Conservation (phyloP, 1,140 invertebrate genomes). For the Tribolium castaneum region DNA sequence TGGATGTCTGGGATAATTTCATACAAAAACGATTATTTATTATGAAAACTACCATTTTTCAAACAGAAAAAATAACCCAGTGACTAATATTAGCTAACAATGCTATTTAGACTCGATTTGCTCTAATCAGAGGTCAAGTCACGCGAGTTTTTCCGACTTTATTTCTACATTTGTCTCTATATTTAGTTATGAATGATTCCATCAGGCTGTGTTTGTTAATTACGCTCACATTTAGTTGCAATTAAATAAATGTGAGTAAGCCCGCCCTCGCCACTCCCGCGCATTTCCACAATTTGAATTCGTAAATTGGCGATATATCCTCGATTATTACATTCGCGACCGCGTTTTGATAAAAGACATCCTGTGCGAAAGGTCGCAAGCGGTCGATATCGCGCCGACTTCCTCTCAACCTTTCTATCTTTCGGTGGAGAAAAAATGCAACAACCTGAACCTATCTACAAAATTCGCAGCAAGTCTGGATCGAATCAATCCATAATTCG, state of each 20-base stretch:
- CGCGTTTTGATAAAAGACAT: constrained; percentile 15
- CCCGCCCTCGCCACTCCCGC: too few relatives aligned
- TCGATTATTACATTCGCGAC: too few relatives aligned
- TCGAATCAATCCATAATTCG: constrained; percentile 6
- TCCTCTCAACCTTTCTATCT: not conserved
- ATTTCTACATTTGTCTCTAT: not conserved
- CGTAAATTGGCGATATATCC: too few relatives aligned
- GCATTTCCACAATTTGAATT: too few relatives aligned
- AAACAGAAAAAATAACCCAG: not conserved
- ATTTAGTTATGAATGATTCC: too few relatives aligned
- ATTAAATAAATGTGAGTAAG: too few relatives aligned
- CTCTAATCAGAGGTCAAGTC: constrained; percentile 13
- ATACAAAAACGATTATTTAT: too few relatives aligned
- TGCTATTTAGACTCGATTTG: constrained; percentile 13
- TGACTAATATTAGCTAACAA: constrained; percentile 19
- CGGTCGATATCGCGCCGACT: constrained; percentile 20
- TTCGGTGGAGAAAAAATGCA: not conserved
- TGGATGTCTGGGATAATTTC: too few relatives aligned
- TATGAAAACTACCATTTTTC: too few relatives aligned
- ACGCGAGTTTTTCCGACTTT: constrained; percentile 4
- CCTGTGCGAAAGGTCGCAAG: constrained; percentile 21
- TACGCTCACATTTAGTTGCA: too few relatives aligned
- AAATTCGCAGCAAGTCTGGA: not conserved
- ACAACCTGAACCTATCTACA: not conserved
- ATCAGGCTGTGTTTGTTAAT: too few relatives aligned